Evolutionary conservation across 2,113 vertebrate species (phyloP), one percentile per base, ranked within the genome.

Genomic region (Sprattus sprattus): DNA sequence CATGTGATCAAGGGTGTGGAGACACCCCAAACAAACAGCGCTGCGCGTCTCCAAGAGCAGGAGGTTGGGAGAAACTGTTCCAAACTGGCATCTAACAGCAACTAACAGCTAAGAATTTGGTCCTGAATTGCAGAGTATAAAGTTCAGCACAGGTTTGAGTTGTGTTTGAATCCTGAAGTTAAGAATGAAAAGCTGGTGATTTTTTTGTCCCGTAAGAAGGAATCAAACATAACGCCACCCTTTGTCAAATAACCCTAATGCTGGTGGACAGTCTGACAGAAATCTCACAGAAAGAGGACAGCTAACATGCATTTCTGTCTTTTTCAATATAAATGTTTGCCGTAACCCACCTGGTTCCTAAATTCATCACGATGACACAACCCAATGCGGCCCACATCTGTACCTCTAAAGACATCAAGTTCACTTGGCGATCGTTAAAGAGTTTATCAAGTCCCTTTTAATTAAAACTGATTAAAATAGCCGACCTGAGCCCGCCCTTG

Each of bases 141-240:
- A 99, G 97, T 99, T 97, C 97, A 97, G 97, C 97, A 99, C 97
- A 98, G 97, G 97, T 97, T 97, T 97, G 96, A 98, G 97, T 92
- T 97, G 97, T 95, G 96, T 98, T 97, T 97, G 97, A 98, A 95
- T 99, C 98, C 98, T 96, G 96, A 98, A 97, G 96, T 97, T 96
- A 96, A 96, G 95, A 96, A 96, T 97, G 93, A 94, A 97, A 97
- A 98, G 98, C 98, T 99, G 98, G 98, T 97, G 96, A 97, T 96
- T 96, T 39, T 39, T 84, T 88, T 89, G 87, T 87, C 88, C 83
- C 85, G 87, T 87, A 90, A 93, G 90, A 94, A 97, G 96, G 96
- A 99, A 97, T 97, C 96, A 96, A 98, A 97, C 97, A 97, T 96
- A 97, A 97, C 97, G 97, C 97, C 97, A 97, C 96, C 98, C 98